phyloP scores from a whole-genome alignment of 64 coral and sea anemone species.

The Dendrophyllia cribrosa region DNA sequence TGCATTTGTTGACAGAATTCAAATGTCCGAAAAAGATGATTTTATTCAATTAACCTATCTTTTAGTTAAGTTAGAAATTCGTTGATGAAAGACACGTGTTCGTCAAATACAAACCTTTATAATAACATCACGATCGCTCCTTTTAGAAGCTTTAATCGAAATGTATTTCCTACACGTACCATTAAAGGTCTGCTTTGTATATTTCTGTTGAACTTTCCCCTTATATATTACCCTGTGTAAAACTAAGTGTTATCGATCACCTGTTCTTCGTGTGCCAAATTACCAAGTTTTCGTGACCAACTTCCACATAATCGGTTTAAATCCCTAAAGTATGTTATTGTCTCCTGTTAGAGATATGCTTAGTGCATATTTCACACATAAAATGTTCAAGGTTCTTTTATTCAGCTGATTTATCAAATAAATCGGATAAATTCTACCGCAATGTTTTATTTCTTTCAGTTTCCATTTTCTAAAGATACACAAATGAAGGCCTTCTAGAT shows the following conservation, averaged over 20 bases:
- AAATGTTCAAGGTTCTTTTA: not conserved
- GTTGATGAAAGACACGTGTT: not conserved
- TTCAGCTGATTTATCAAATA: not conserved
- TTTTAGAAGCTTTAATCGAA: not conserved
- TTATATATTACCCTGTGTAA: too few relatives aligned
- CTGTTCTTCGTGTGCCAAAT: not conserved
- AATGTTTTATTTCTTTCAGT: too few relatives aligned
- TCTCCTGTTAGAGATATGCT: not conserved
- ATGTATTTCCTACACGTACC: not conserved
- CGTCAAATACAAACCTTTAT: not conserved
- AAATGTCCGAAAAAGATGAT: conserved; percentile 16
- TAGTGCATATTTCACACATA: conserved; percentile 1
- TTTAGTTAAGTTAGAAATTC: not conserved
- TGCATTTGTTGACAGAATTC: conserved; percentile 33
- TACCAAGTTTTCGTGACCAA: not conserved
- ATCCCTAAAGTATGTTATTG: not conserved
- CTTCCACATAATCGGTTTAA: conserved; percentile 11
- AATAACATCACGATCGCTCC: not conserved
- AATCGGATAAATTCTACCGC: too few relatives aligned
- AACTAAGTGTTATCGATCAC: not conserved
- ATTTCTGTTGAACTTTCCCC: not conserved
- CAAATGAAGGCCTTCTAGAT: too few relatives aligned
- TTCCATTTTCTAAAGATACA: too few relatives aligned
- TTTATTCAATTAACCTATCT: conserved; percentile 28
- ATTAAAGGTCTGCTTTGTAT: not conserved